A percentile compares a stretch with the other conserved stretches of the same genome.
phyloP scores from a whole-genome alignment of 1,140 invertebrate genomes.

The Thaumatotibia leucotreta region DNA sequence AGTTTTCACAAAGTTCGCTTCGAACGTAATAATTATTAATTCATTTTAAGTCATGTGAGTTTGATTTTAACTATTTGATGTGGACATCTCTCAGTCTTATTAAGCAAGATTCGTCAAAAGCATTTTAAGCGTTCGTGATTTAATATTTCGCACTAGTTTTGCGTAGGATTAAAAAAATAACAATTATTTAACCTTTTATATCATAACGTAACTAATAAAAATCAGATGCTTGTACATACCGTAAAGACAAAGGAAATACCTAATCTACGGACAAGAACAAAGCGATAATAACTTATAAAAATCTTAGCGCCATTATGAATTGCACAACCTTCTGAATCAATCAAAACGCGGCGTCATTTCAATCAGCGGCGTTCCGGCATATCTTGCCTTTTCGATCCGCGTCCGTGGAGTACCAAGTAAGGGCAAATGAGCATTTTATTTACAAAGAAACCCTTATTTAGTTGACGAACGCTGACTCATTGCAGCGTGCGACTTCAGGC shows the following conservation, averaged over 20 bases:
- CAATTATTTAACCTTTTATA: too few relatives aligned
- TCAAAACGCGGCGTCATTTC: constrained; percentile 29
- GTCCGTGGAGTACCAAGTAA: constrained; percentile 55
- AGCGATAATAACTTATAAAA: constrained; percentile 17
- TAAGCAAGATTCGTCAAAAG: too few relatives aligned
- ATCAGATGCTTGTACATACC: too few relatives aligned
- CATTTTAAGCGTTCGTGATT: too few relatives aligned
- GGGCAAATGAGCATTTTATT: constrained; percentile 57
- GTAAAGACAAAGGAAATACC: neutral
- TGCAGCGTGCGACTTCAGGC: constrained; percentile 30
- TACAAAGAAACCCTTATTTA: constrained; percentile 67
- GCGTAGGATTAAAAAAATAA: too few relatives aligned
- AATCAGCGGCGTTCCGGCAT: constrained; percentile 55
- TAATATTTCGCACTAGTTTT: too few relatives aligned
- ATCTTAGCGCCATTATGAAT: constrained; percentile 2
- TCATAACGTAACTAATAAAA: too few relatives aligned
- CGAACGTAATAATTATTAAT: too few relatives aligned
- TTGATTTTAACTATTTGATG: too few relatives aligned
- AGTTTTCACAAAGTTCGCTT: too few relatives aligned
- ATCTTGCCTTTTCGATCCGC: constrained; percentile 52
- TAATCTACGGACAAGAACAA: neutral
- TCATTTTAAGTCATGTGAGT: too few relatives aligned
- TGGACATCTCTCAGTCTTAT: too few relatives aligned
- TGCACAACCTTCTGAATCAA: constrained; percentile 25
- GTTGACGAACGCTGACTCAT: constrained; percentile 48